These are phyloP conservation scores for Geodia barretti DNA, from an alignment of 37 sponge, comb jelly and placozoan species.

Conservation along the genomic window DNA sequence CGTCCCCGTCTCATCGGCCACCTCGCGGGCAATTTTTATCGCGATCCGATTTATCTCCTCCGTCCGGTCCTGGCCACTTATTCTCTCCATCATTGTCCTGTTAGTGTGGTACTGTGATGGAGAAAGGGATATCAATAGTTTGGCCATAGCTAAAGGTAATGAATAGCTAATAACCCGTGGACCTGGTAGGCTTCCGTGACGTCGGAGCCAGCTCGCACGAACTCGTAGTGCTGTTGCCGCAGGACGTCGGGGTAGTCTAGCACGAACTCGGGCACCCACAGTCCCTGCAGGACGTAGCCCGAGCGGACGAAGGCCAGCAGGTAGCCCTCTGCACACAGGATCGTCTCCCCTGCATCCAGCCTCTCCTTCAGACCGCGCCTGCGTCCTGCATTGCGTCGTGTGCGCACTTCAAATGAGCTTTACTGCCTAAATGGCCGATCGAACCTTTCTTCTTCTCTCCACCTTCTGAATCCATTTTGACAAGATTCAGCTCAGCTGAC, in stretches of 20 bases:
- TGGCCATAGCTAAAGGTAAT: not conserved
- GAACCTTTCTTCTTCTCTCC: too few species aligned
- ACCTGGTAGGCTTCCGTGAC: slow-evolving; percentile 71
- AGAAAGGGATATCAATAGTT: not conserved
- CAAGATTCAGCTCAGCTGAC: too few species aligned
- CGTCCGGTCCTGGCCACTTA: slow-evolving; percentile 52
- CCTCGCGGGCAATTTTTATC: slow-evolving; percentile 50
- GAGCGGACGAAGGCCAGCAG: slow-evolving; percentile 41
- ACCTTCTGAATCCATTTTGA: too few species aligned
- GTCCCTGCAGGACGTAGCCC: slow-evolving; percentile 58
- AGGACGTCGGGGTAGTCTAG: slow-evolving; percentile 58
- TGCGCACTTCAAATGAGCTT: too few species aligned
- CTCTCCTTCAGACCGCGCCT: slow-evolving; percentile 26
- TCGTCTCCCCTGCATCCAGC: slow-evolving; percentile 40
- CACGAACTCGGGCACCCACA: slow-evolving; percentile 56
- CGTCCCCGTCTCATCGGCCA: slow-evolving; percentile 44
- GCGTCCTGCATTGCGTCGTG: too few species aligned
- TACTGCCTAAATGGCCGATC: too few species aligned
- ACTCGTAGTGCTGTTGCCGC: slow-evolving; percentile 42
- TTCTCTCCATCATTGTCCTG: slow-evolving; percentile 42
- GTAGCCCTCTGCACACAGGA: slow-evolving; percentile 73
- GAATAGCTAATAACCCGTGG: not conserved
- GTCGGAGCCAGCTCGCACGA: slow-evolving; percentile 63
- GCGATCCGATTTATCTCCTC: slow-evolving; percentile 61
- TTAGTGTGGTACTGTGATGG: slow-evolving; percentile 66